Evolutionary conservation across 2,888 invertebrate genomes (phyloP), one percentile per base, ranked within the genome.

Genomic region (Acanthosoma haemorrhoidale): DNA sequence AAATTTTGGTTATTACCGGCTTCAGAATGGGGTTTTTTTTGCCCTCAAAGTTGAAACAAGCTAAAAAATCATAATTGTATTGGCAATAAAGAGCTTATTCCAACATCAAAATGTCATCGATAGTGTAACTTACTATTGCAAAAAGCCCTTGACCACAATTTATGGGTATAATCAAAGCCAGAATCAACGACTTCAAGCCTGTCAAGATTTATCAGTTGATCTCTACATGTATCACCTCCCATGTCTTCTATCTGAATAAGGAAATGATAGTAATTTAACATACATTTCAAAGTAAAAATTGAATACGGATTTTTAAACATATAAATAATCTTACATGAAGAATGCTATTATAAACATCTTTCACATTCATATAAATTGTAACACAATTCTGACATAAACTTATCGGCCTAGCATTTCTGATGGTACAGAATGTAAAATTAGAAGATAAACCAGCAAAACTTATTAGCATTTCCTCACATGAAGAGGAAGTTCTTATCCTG

Each of bases 101-200:
- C 25, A 21, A 21, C 29, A 15, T 8, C 13, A 39, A 18, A 31
- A 13, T 29, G 3, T 79, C 76, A 77, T 75, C 59, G 79, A 77
- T 51, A n/a, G 2, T 32, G 13, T 57, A 64, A 78, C 79, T 78
- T 80, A 88, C 88, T 83, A 79, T 84, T 80, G 79, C 88, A 88
- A 76, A 85, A 83, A 66, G 85, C 88, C 77, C 83, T 82, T 29
- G 81, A 78, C 88, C 88, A 88, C 73, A 88, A 79, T 75, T 81
- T 78, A 70, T 80, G 76, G 74, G 84, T 84, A 76, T 83, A 84
- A 58, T 82, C 78, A 79, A 86, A 84, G 73, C 85, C 83, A 70
- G 83, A 82, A 72, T 84, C 78, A 21, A 88, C 81, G 61, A 85
- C 84, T 81, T 87, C 84, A 69, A 88, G 78, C 75, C 87, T 81